These are phyloP conservation scores for Illadopsis cleaveri DNA, from an alignment of 2,113 vertebrate species.

Conservation along the genomic window DNA sequence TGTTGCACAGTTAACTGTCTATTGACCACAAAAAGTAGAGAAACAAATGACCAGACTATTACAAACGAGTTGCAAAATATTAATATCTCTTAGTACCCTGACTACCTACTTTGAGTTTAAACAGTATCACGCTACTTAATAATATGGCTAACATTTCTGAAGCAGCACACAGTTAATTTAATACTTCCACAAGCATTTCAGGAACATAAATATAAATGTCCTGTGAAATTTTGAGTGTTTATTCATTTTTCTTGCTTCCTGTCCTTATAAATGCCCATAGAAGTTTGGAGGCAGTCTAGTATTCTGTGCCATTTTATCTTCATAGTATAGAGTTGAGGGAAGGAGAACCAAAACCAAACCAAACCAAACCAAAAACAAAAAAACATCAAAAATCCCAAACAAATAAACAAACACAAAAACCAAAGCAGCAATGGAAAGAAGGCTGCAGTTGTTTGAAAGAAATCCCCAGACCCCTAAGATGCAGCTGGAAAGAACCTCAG, in stretches of 20 bases:
- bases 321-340: background rate
- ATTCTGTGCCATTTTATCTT: background rate
- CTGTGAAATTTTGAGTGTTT: background rate
- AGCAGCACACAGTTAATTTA: background rate
- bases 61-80: background rate
- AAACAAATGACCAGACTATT: background rate
- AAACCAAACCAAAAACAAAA: background rate
- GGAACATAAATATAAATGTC: background rate
- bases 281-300: background rate
- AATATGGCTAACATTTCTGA: background rate
- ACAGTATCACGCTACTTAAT: background rate
- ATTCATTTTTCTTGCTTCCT: background rate
- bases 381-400: no score
- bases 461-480: background rate
- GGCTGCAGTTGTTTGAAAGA: background rate
- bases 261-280: background rate
- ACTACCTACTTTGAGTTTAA: background rate
- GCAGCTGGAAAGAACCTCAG: background rate
- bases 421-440: background rate
- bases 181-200: background rate
- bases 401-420: background rate
- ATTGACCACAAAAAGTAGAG: background rate
- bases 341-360: background rate
- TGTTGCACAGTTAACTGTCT: background rate
- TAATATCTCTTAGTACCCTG: background rate